These are phyloP conservation scores for Hyphantria cunea DNA, from an alignment of 1,140 invertebrate genomes.

Conservation along the genomic window DNA sequence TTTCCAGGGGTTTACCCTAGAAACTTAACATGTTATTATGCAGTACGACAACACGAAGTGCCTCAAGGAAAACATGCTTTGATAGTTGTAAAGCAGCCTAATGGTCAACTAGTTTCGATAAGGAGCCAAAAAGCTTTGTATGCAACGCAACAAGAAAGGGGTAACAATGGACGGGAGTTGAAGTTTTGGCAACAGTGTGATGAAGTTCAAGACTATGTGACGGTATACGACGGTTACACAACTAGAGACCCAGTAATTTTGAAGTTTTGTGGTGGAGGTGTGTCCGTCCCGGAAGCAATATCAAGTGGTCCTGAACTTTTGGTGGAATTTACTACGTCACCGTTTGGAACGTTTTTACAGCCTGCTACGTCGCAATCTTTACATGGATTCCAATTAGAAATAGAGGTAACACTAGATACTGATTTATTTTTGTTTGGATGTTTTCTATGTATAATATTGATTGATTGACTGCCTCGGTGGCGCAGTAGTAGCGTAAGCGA, in stretches of 20 bases:
- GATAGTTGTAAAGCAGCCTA: constrained; percentile 90
- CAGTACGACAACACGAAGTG: constrained; percentile 90
- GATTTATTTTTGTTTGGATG: no score
- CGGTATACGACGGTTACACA: constrained; percentile 94
- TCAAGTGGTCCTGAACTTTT: constrained; percentile 93
- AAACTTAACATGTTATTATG: constrained; percentile 94
- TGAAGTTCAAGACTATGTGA: constrained; percentile 93
- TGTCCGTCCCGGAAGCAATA: constrained; percentile 90
- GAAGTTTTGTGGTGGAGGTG: constrained; percentile 94
- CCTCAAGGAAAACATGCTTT: constrained; percentile 92
- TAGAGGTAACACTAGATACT: constrained; percentile 85
- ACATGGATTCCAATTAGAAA: constrained; percentile 94
- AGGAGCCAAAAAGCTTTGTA: constrained; percentile 86
- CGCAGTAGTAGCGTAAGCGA: no score
- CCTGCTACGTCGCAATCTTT: constrained; percentile 89
- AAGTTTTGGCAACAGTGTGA: constrained; percentile 92
- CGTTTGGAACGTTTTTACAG: constrained; percentile 93
- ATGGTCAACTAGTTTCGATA: constrained; percentile 91
- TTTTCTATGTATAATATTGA: no score
- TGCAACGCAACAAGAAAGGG: constrained; percentile 73
- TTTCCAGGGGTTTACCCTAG: constrained; percentile 95
- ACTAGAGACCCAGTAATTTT: constrained; percentile 93
- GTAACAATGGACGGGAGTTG: constrained; percentile 68
- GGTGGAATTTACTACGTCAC: constrained; percentile 94
- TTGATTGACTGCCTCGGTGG: no score